phyloP scores from a whole-genome alignment of 1,140 invertebrate species.

The Panagrolaimus sp. region DNA sequence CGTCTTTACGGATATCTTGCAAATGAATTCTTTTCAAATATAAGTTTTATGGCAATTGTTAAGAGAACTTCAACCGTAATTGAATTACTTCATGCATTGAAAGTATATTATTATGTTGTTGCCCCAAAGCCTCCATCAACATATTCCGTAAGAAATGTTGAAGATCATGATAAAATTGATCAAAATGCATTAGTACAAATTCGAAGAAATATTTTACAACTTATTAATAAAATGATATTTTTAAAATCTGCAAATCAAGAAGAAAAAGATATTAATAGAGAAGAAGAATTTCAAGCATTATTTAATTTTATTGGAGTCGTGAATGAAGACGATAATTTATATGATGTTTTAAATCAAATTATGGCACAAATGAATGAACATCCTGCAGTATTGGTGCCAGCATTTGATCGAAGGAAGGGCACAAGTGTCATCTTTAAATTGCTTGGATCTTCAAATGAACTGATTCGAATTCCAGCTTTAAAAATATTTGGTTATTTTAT shows the following conservation, averaged over 20 bases:
- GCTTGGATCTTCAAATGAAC: conserved; percentile 84
- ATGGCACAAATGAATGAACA: conserved; percentile 95
- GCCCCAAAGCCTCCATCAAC: conserved; percentile 77
- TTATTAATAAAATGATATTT: conserved; percentile 47
- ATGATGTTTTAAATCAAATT: conserved; percentile 92
- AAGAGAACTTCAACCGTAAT: conserved; percentile 89
- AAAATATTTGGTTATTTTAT: conserved; percentile 90
- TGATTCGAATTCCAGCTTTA: conserved; percentile 86
- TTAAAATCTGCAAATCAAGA: conserved; percentile 20
- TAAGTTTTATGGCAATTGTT: conserved; percentile 93
- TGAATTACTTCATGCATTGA: conserved; percentile 93
- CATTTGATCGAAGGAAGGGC: conserved; percentile 93
- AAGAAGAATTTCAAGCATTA: conserved; percentile 95
- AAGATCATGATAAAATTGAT: conserved; percentile 19
- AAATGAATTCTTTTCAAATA: conserved; percentile 92
- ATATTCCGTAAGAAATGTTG: conserved; percentile 70
- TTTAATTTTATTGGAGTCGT: conserved; percentile 94
- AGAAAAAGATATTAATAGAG: conserved; percentile 66
- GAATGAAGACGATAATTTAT: conserved; percentile 95
- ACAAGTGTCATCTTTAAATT: conserved; percentile 91
- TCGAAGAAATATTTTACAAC: conserved; percentile 40
- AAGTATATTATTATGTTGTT: conserved; percentile 98
- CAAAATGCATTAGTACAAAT: conserved; percentile 43
- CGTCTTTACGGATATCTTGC: conserved; percentile 92
- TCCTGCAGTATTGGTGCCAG: conserved; percentile 80